Base-by-base conservation (phyloP, 2,113 vertebrate species). In the Clinocottus analis region DNA sequence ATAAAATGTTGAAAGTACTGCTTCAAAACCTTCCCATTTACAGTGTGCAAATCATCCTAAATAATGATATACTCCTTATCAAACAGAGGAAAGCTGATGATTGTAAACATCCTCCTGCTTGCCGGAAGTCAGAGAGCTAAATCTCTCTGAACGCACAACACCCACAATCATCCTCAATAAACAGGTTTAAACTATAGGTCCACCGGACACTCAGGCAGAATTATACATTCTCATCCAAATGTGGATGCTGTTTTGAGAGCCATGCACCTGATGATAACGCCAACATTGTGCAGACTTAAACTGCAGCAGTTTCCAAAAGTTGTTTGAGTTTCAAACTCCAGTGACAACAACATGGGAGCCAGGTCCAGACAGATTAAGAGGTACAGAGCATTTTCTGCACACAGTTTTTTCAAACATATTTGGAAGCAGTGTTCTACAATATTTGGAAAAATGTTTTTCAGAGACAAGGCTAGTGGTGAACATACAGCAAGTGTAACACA, bases 101-200 rank as follows among this genome's bases (percentile, higher is more conserved):
- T 10, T 17, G 21, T 56, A 47, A 49, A 51, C 29, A 41, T 61
- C 7, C 11, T 8, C 7, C 29, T 29, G 43, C 9, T 31, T 49
- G 17, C 23, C n/a, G 5, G 0, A 10, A 63, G 7, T 33, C 35
- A 45, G 25, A 62, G 23, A 31, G 2, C 3, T 35, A 12, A 16
- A 31, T 27, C n/a, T 62, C 31, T 43, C 21, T 74, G 45, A 63
- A 53, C 1, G 5, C 35, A 31, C 29, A 51, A n/a, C n/a, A n/a
- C n/a, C n/a, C n/a, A n/a, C n/a, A n/a, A n/a, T n/a, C n/a, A n/a
- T n/a, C n/a, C n/a, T n/a, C n/a, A n/a, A n/a, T n/a, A n/a, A n/a
- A n/a, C n/a, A n/a, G n/a, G 25, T 33, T 58, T 37, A 51, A 76
- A 27, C 23, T 53, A 25, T 66, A 72, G 35, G 37, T 64, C 49